Evolutionary conservation across 1,140 invertebrate genomes (phyloP), one percentile per base, ranked within the genome.

Genomic region (Hyphantria cunea): DNA sequence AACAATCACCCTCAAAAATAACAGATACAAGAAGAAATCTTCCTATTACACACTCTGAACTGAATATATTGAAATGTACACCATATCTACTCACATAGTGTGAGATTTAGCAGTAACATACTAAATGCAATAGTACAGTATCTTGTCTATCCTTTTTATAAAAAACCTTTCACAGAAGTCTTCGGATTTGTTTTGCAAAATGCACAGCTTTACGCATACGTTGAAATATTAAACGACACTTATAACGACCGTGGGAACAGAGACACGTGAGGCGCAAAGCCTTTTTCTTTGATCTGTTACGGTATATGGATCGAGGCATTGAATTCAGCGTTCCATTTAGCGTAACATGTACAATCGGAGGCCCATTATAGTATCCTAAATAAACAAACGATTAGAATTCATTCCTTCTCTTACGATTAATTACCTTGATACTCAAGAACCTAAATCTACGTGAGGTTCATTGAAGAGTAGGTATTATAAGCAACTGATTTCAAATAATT

Each of bases 151-250:
- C 52, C 17, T 25, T 25, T 25, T 25, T 25, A 25, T 25, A 25
- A 5, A 25, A 25, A 25, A 5, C 17, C 17, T 25, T 25, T 48
- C 37, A 49, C 45, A 48, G 45, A 49, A 58, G 31, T 49, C 45
- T 39, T 32, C 13, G 44, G 45, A 49, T 39, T 58, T 58, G 32
- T 45, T 49, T 58, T 58, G 45, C 45, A 41, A 58, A 58, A 58
- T 58, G 55, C 55, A 58, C 33, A 49, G 55, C 55, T 58, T 58
- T 58, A 58, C 55, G 55, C 55, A 49, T 45, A 58, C 45, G 45
- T 45, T 58, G 32, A 49, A 58, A 58, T 58, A 58, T 58, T 58
- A 58, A 58, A 58, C 45, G 45, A 49, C 33, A 49, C 33, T 58
- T 48, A 58, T 49, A 49, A 58, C 32, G 55, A 41, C 14, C 14